Evolutionary conservation across 1,140 invertebrate species (phyloP).

Genomic region (Pseudoatta argentina): DNA sequence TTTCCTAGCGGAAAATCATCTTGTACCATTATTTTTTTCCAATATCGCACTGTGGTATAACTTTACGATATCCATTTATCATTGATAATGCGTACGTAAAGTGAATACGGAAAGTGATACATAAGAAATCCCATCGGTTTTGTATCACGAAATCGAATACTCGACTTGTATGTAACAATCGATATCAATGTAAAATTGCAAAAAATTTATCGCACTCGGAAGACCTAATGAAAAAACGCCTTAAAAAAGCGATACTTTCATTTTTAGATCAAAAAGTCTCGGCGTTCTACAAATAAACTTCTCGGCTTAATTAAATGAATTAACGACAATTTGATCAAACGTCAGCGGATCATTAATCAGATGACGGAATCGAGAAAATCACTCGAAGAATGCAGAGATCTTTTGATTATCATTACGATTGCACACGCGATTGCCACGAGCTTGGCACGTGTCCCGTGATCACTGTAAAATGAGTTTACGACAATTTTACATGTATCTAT

Average conservation of each 20-base stretch:
- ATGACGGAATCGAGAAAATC: not conserved
- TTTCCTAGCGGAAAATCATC: slow-evolving; percentile 32
- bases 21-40: slow-evolving; percentile 50
- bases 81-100: not conserved
- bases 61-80: not conserved
- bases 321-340: not conserved
- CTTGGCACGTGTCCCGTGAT: slow-evolving; percentile 10
- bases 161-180: slow-evolving; percentile 20
- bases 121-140: not conserved
- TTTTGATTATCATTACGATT: slow-evolving; percentile 19
- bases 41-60: slow-evolving; percentile 1
- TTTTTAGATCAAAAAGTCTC: slow-evolving; percentile 23
- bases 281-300: not conserved
- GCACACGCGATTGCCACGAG: slow-evolving; percentile 16
- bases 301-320: not conserved
- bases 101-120: not conserved
- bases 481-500: slow-evolving; percentile 26
- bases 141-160: not conserved
- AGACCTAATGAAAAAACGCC: slow-evolving; percentile 44
- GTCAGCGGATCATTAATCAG: not conserved
- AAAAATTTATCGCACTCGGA: slow-evolving; percentile 42
- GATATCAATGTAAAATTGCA: slow-evolving; percentile 25
- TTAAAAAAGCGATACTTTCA: slow-evolving; percentile 50
- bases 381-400: not conserved
- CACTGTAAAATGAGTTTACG: slow-evolving; percentile 14